Base-by-base conservation (phyloP, 2,113 vertebrate species). In the Ceuthmochares aereus region DNA sequence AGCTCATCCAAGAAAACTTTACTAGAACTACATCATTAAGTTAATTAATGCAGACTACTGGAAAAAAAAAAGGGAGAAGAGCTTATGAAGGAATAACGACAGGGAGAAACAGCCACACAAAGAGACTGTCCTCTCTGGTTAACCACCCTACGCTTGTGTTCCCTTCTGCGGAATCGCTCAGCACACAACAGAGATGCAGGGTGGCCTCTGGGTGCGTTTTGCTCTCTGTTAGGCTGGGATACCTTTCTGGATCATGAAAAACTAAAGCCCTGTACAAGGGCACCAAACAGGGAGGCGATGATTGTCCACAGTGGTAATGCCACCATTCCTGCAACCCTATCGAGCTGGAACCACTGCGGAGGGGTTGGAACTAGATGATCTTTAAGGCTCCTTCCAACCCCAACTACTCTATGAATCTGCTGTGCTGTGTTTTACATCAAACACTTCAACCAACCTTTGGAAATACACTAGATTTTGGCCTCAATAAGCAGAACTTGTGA, bases 211-310 rank as follows among this genome's bases (percentile, higher is more conserved):
- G 9, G 13, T 21, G n/a, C 43, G 11, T 77, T 74, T 29, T 43
- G 43, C 29, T 60, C 3, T n/a, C 25, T 60, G 11, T 47, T 18
- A 36, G 47, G 47, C n/a, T 30, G 23, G 10, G 45, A 42, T 4
- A 8, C 13, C 2, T 0, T 32, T 55, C 21, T 22, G 27, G 18
- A 49, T 11, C 11, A 68, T 11, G 34, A 40, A 72, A 47, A n/a
- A 16, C 6, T 4, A 49, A 67, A 87, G 49, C 3, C 45, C 5
- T 29, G 2, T 14, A 7, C 0, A 1, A 77, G 15, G 5, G 20
- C n/a, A 75, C 13, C 10, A 25, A 80, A 34, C 2, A 70, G 15
- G 4, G 10, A 3, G 27, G 13, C 7, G 15, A 6, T 14, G 8
- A 18, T 12, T 40, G 8, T 40, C 34, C 18, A 23, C 43, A 64